These are phyloP conservation scores for Scaptomyza pallida DNA, from an alignment of 1,140 invertebrate species.

Conservation along the genomic window DNA sequence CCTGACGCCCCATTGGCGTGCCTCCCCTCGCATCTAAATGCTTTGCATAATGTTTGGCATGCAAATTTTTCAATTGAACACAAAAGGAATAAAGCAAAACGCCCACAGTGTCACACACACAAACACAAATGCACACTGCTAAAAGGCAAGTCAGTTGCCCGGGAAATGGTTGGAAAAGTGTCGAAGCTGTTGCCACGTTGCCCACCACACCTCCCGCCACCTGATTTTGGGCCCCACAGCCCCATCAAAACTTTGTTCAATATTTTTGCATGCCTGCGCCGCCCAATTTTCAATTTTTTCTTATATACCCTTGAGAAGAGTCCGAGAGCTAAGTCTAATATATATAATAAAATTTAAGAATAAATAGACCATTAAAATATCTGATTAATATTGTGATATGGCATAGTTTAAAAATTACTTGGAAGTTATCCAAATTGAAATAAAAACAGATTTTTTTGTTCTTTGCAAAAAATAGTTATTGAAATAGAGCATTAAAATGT, in stretches of 20 bases:
- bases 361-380: not conserved
- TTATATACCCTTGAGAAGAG: conserved; percentile 23
- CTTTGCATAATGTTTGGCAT: conserved; percentile 78
- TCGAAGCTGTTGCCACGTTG: conserved; percentile 62
- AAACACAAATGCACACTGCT: not conserved
- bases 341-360: no score
- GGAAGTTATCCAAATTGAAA: not conserved
- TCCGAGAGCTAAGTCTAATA: no score
- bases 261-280: conserved; percentile 62
- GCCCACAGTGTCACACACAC: conserved; percentile 46
- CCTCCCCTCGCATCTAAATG: conserved; percentile 15
- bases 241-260: conserved; percentile 61
- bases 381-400: not conserved
- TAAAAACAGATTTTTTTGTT: no score
- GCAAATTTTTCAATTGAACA: conserved; percentile 79
- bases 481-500: conserved; percentile 15
- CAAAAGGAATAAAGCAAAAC: conserved; percentile 70
- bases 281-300: conserved; percentile 30
- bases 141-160: conserved; percentile 38
- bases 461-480: no score
- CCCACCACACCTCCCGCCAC: conserved; percentile 9
- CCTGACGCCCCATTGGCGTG: not conserved
- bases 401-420: not conserved
- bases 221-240: conserved; percentile 30
- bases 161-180: conserved; percentile 67